These are phyloP conservation scores for Darevskia nairensis DNA, from an alignment of 2,797 vertebrate genomes.

Conservation along the genomic window DNA sequence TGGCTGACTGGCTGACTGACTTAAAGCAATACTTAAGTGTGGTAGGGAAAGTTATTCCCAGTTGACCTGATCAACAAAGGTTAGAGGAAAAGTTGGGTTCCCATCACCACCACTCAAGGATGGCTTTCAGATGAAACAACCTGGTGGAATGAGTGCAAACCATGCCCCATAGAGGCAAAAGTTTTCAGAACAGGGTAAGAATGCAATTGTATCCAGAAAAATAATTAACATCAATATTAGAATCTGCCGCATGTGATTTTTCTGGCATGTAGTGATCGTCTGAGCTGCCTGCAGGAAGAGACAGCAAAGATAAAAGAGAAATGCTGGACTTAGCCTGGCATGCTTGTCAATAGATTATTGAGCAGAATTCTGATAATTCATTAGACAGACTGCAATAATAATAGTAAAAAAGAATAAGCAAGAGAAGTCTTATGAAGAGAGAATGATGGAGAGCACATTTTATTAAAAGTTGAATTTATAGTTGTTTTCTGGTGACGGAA, in stretches of 20 bases:
- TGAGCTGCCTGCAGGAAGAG: constrained; percentile 64
- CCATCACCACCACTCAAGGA: constrained; percentile 58
- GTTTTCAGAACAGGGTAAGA: constrained; percentile 61
- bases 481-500: constrained; percentile 10
- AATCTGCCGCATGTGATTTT: constrained; percentile 71
- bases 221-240: constrained; percentile 73
- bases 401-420: constrained; percentile 37
- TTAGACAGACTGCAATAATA: constrained; percentile 14
- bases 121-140: constrained; percentile 69
- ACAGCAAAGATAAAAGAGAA: constrained; percentile 52
- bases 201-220: constrained; percentile 71
- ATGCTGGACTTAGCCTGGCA: constrained; percentile 47
- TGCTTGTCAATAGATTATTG: constrained; percentile 55
- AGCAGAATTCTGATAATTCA: constrained; percentile 54
- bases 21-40: constrained; percentile 62
- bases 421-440: not conserved
- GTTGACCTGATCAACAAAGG: constrained; percentile 69
- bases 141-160: constrained; percentile 70
- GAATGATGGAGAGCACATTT: constrained; percentile 21
- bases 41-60: constrained; percentile 67
- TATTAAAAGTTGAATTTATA: constrained; percentile 18
- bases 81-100: constrained; percentile 54
- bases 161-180: constrained; percentile 64
- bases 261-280: constrained; percentile 65
- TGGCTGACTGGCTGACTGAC: constrained; percentile 43